Base-by-base conservation (phyloP, 2,888 invertebrate genomes). In the Hirtodrosophila confusa region DNA sequence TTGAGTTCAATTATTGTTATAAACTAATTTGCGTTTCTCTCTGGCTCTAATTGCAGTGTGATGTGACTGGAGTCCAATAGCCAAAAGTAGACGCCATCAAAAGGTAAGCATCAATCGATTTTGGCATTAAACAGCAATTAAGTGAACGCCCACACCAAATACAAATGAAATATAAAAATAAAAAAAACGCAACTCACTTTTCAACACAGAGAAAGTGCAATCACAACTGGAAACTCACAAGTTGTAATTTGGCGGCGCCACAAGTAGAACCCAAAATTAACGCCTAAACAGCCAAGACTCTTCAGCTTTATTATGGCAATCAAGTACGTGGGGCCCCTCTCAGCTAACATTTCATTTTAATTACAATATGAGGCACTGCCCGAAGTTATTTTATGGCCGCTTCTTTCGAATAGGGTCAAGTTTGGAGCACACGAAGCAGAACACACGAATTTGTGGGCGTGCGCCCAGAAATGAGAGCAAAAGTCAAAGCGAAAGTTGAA, bases 221-320 rank as follows among this genome's bases (percentile, higher is more conserved):
- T 70, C 65, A 31, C 7, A 31, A 8, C 27, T 6, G 27, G 7
- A n/a, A 8, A 43, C 47, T 10, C 27, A 31, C 31, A 27, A 27
- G 4, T 66, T 80, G 60, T 88, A 83, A 83, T 88, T 88, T 88
- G 79, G 17, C 17, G 17, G 17, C 17, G 17, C 17, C 69, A 69
- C 53, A 49, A 61, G 53, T 76, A 86, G 85, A 88, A 84, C 82
- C 73, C 75, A 60, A 71, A 84, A 88, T 84, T 84, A 84, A 88
- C 87, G 88, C 88, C 78, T 80, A 80, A 84, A 69, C 85, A 69
- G 60, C 51, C 17, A 9, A 17, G 47, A 29, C 37, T 29, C 23
- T 57, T 41, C 44, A 39, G 45, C 51, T 37, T 64, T 70, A 85
- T 78, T 58, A 63, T 67, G 80, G 80, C 87, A 75, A 84, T 86